Percentiles rank a stretch among this genome's conserved stretches.
These are phyloP conservation scores for Eupithecia subfuscata DNA, from an alignment of 2,888 invertebrate genomes.

Conservation along the genomic window DNA sequence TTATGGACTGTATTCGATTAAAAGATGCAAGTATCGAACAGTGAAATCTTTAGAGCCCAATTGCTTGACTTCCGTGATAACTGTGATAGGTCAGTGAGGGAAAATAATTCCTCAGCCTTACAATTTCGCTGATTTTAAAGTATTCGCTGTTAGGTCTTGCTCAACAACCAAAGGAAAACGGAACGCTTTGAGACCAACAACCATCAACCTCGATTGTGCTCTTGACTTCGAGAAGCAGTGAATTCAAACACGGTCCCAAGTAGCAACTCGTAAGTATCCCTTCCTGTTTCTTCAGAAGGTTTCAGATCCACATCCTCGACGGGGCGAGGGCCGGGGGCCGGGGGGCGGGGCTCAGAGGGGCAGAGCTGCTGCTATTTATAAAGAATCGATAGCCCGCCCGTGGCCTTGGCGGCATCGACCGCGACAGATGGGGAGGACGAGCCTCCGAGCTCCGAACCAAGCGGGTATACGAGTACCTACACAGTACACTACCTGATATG, in stretches of 20 bases:
- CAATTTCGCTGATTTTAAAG: neutral
- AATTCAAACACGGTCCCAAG: neutral
- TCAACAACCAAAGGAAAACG: neutral
- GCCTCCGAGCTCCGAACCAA: constrained; percentile 59
- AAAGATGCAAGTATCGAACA: neutral
- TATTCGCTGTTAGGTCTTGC: neutral
- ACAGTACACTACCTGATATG: neutral
- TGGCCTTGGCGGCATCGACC: constrained; percentile 81
- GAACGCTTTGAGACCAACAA: neutral
- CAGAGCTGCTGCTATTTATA: constrained; percentile 78
- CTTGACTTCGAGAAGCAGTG: neutral
- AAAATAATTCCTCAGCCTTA: neutral
- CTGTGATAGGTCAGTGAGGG: neutral
- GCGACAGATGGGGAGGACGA: constrained; percentile 65
- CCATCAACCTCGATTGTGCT: neutral
- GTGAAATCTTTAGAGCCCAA: neutral
- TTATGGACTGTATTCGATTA: neutral
- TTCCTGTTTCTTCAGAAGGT: neutral
- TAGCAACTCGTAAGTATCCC: neutral
- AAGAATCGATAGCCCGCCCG: constrained; percentile 78
- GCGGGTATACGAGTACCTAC: neutral
- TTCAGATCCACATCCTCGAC: constrained; percentile 13
- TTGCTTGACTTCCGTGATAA: neutral
- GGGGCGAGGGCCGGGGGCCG: constrained; percentile 41
- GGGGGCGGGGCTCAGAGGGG: constrained; percentile 50